A percentile compares a stretch with the other conserved stretches of the same genome.
Conservation (phyloP, 2,113 vertebrate species). For the Rissa tridactyla region DNA sequence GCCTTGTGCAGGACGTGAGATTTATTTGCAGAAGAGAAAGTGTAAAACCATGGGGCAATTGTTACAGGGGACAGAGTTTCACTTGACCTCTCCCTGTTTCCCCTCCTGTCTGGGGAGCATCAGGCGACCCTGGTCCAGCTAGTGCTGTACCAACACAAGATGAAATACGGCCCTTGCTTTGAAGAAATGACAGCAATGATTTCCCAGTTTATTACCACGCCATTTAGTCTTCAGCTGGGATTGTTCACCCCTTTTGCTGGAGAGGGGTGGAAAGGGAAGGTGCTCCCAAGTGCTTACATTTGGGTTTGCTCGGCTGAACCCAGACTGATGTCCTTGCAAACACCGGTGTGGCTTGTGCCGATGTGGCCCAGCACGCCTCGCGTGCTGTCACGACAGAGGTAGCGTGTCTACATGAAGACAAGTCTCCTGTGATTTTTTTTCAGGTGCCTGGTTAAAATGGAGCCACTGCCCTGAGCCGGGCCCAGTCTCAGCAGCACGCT, state of each 20-base stretch:
- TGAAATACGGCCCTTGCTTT: not conserved
- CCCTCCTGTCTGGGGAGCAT: not conserved
- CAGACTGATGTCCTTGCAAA: not conserved
- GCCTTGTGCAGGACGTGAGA: not conserved
- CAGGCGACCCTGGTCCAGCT: not conserved
- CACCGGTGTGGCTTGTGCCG: fast-evolving
- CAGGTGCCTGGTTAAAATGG: not conserved
- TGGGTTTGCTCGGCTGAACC: not conserved
- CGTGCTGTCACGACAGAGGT: fast-evolving
- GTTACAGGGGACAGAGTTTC: not conserved
- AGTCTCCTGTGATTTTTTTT: not conserved
- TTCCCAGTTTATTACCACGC: not conserved
- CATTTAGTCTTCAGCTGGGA: not conserved
- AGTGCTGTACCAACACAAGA: not conserved
- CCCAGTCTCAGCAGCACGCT: not conserved
- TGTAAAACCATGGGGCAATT: not conserved
- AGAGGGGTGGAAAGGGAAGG: not conserved
- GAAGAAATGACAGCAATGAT: not conserved
- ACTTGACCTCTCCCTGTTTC: not conserved
- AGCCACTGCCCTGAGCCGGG: not conserved
- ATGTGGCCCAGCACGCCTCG: fast-evolving
- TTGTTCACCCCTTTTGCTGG: not conserved
- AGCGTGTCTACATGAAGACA: not conserved
- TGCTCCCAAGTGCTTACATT: not conserved
- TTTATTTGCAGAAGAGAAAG: not conserved